Evolutionary conservation across 2,888 invertebrate genomes (phyloP).

Genomic region (Corythucha ciliata): DNA sequence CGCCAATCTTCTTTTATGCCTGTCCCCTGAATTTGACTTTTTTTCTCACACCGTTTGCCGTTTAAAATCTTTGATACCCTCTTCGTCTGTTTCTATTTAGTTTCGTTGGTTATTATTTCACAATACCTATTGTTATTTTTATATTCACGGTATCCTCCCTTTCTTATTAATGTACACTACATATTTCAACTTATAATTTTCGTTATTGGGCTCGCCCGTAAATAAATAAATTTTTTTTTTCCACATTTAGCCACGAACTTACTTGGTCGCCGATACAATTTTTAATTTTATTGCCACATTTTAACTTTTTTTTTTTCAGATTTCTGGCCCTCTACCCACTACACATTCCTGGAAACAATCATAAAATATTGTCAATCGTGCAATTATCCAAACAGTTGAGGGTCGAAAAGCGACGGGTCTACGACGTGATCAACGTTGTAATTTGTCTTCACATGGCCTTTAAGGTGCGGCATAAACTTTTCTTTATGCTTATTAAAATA

Average conservation of each 20-base stretch:
- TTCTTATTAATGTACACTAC: no score
- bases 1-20: background rate
- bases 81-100: no score
- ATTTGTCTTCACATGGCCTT: constrained; percentile 62
- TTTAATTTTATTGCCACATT: background rate
- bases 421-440: constrained; percentile 63
- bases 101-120: no score
- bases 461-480: constrained; percentile 39
- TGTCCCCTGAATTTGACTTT: background rate
- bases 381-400: constrained; percentile 53
- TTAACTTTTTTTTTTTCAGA: constrained; percentile 40
- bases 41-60: background rate
- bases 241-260: no score
- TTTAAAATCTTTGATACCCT: background rate
- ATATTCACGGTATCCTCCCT: no score
- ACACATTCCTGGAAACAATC: constrained; percentile 43
- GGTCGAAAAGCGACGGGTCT: constrained; percentile 59
- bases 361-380: constrained; percentile 50
- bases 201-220: no score
- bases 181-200: no score
- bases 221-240: no score
- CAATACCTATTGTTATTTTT: no score
- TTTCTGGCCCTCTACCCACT: constrained; percentile 51
- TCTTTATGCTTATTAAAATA: background rate
- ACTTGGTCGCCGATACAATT: no score